These are phyloP conservation scores for Nipponia nippon DNA, from an alignment of 2,113 vertebrate genomes.

Conservation along the genomic window DNA sequence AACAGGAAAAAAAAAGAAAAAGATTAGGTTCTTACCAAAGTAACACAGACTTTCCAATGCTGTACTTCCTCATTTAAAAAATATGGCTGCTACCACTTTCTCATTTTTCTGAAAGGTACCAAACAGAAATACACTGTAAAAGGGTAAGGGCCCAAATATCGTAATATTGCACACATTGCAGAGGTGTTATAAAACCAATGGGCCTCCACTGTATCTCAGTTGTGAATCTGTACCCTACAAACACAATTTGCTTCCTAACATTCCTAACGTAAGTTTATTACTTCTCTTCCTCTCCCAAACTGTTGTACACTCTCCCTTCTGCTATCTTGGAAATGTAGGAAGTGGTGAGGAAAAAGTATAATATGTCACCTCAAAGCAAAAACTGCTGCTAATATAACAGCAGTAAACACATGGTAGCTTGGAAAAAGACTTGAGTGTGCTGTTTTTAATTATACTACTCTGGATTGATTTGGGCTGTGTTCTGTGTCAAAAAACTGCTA, in stretches of 20 bases:
- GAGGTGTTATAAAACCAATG: too few relatives aligned
- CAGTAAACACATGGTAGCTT: not conserved
- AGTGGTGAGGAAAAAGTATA: not conserved
- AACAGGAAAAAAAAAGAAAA: accelerated
- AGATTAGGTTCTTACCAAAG: not conserved
- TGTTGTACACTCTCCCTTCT: not conserved
- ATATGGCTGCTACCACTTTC: not conserved
- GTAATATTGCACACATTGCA: not conserved
- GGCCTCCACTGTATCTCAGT: not conserved
- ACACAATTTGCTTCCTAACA: not conserved
- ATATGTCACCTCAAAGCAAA: not conserved
- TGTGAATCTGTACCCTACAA: not conserved
- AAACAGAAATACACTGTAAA: not conserved
- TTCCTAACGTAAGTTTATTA: not conserved
- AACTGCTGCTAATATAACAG: not conserved
- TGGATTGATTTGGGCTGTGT: not conserved
- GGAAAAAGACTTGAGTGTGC: not conserved
- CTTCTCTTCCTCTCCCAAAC: not conserved
- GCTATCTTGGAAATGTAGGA: not conserved
- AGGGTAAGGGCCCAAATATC: not conserved
- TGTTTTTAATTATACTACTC: not conserved
- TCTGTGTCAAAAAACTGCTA: not conserved
- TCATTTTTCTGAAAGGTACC: not conserved
- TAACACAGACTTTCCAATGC: not conserved
- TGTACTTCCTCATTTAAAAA: not conserved